A percentile compares a stretch with the other conserved stretches of the same genome.
phyloP scores from a whole-genome alignment of 2,888 invertebrate species.

The Macrosiphum euphorbiae region DNA sequence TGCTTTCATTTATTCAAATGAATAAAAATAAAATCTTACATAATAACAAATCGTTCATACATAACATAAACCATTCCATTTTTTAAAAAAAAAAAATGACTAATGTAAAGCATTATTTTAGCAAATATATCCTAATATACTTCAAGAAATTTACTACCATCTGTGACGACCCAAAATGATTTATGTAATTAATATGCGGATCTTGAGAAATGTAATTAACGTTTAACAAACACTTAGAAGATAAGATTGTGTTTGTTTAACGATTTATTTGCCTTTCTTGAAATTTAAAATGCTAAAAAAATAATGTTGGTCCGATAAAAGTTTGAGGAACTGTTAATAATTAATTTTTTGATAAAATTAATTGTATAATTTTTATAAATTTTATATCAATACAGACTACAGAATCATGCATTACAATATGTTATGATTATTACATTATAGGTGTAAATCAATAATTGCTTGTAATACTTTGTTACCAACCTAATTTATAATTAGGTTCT shows the following conservation, averaged over 20 bases:
- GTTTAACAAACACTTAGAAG: slow-evolving; percentile 29
- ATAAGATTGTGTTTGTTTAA: slow-evolving; percentile 17
- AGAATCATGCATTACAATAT: neutral
- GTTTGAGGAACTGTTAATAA: slow-evolving; percentile 9
- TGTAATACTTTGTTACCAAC: neutral
- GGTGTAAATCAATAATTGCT: neutral
- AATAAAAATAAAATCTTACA: neutral
- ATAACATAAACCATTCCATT: no score
- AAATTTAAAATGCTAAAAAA: neutral
- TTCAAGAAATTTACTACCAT: neutral
- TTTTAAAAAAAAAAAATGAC: no score
- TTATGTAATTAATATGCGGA: slow-evolving; percentile 30
- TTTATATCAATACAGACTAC: neutral
- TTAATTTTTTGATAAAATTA: neutral
- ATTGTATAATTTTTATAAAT: neutral
- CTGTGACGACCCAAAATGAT: slow-evolving; percentile 31
- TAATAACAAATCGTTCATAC: neutral
- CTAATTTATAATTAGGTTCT: neutral
- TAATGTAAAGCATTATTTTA: no score
- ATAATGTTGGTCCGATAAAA: neutral
- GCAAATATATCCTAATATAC: neutral
- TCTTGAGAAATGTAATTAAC: slow-evolving; percentile 38
- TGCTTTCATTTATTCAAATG: neutral
- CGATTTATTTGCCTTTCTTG: neutral
- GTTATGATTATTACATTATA: neutral